phyloP scores from a whole-genome alignment of 2,113 vertebrate species.

The western clawed frog (Xenopus tropicalis) region DNA sequence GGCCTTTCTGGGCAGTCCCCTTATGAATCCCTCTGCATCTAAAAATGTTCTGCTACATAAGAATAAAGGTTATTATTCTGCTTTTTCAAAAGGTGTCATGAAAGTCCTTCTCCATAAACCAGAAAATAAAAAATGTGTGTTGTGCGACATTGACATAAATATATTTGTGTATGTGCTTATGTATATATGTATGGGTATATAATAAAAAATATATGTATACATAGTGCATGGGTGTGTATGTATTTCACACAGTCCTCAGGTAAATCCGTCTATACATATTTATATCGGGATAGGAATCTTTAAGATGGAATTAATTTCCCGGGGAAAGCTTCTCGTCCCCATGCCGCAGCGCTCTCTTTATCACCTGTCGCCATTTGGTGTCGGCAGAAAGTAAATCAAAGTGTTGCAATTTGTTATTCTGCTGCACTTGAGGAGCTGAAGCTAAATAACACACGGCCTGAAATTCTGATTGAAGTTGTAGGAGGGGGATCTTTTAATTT shows the following conservation, averaged over 20 bases:
- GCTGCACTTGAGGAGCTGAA: slow-evolving; percentile 84
- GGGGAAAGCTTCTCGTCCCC: slow-evolving; percentile 84
- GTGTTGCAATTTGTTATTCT: slow-evolving; percentile 81
- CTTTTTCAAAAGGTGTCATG: too few species aligned
- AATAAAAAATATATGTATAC: slow-evolving; percentile 28
- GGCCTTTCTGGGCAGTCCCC: too few species aligned
- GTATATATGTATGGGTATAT: slow-evolving; percentile 17
- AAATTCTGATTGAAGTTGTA: slow-evolving; percentile 86
- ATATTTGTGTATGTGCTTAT: too few species aligned
- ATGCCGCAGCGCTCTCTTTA: slow-evolving; percentile 86
- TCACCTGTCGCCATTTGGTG: slow-evolving; percentile 89
- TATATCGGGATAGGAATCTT: slow-evolving; percentile 82
- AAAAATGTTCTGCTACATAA: too few species aligned
- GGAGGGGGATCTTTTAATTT: slow-evolving; percentile 87
- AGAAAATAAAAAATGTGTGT: too few species aligned
- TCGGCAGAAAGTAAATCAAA: slow-evolving; percentile 88
- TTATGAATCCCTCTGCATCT: too few species aligned
- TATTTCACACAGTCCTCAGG: slow-evolving; percentile 11
- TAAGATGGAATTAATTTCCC: slow-evolving; percentile 97
- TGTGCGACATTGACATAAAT: too few species aligned
- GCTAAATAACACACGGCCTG: slow-evolving; percentile 85
- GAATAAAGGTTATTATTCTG: too few species aligned
- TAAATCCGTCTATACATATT: slow-evolving; percentile 38
- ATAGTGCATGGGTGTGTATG: slow-evolving; percentile 4
- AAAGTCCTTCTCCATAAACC: too few species aligned